These are phyloP conservation scores for Cuniculus paca DNA, from an alignment of 2,797 vertebrate genomes.

Conservation along the genomic window DNA sequence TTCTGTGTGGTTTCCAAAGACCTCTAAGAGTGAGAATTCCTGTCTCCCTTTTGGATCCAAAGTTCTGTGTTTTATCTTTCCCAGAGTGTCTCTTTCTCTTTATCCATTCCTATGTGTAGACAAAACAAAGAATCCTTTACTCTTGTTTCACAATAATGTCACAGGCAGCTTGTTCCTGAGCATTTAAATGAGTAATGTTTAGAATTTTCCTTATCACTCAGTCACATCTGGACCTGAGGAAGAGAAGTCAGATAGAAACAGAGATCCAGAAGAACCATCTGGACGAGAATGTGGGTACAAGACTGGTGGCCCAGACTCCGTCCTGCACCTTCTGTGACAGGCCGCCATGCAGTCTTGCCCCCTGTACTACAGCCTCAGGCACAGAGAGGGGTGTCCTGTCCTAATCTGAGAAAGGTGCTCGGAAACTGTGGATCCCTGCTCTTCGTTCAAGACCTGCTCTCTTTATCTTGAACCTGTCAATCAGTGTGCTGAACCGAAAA, in stretches of 20 bases:
- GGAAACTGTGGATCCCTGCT: background rate
- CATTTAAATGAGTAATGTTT: background rate
- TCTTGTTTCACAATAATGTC: background rate
- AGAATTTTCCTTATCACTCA: conserved; percentile 25
- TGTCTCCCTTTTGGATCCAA: background rate
- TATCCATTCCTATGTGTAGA: conserved; percentile 22
- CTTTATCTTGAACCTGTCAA: background rate
- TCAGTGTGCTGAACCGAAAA: background rate
- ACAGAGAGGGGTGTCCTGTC: background rate
- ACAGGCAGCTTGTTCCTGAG: background rate
- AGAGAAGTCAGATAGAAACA: background rate
- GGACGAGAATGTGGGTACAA: background rate
- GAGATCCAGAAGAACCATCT: background rate
- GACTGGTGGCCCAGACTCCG: background rate
- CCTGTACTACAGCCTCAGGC: background rate
- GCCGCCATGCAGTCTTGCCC: background rate
- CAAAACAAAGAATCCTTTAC: background rate
- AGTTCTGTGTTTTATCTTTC: conserved; percentile 43
- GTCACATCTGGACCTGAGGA: background rate
- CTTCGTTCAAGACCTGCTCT: background rate
- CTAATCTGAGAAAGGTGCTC: background rate
- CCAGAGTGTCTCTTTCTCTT: background rate
- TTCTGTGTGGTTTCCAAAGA: background rate
- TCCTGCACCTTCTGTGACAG: background rate
- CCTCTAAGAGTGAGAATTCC: background rate